A percentile compares a stretch with the other conserved stretches of the same genome.
phyloP scores from a whole-genome alignment of 2,797 vertebrate species.

The Sphenodon punctatus region DNA sequence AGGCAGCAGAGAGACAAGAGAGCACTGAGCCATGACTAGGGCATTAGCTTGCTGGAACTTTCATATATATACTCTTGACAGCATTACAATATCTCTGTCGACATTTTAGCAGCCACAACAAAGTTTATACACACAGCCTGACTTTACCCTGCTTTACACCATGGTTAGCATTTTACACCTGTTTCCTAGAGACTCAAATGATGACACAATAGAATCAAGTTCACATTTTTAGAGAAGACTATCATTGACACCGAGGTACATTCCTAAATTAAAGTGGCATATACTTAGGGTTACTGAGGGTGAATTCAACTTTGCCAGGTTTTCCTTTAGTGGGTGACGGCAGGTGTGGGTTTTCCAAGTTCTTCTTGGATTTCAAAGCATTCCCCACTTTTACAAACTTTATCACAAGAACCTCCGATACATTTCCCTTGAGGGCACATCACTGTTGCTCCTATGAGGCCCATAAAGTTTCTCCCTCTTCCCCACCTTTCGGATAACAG shows the following conservation, averaged over 20 bases:
- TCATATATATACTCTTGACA: neutral
- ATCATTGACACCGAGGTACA: conserved; percentile 54
- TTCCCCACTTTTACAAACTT: neutral
- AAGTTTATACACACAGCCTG: neutral
- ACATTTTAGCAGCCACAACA: neutral
- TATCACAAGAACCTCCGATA: no score
- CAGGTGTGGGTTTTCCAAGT: neutral
- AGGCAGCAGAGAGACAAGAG: neutral
- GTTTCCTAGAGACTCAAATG: neutral
- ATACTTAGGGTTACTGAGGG: conserved; percentile 6
- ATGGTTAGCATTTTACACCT: neutral
- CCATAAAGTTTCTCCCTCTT: no score
- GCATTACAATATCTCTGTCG: neutral
- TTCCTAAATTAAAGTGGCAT: conserved; percentile 56
- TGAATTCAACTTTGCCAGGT: neutral
- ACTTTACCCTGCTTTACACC: neutral
- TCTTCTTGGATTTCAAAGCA: neutral
- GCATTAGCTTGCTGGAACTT: neutral
- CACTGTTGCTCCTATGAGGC: no score
- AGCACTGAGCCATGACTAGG: neutral
- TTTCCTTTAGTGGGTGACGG: neutral
- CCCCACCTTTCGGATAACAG: no score
- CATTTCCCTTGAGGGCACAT: no score
- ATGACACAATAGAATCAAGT: conserved; percentile 5
- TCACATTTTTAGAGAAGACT: conserved; percentile 47